These are phyloP conservation scores for Pseudomyrmex sp. DNA, from an alignment of 1,140 invertebrate genomes.

Conservation along the genomic window DNA sequence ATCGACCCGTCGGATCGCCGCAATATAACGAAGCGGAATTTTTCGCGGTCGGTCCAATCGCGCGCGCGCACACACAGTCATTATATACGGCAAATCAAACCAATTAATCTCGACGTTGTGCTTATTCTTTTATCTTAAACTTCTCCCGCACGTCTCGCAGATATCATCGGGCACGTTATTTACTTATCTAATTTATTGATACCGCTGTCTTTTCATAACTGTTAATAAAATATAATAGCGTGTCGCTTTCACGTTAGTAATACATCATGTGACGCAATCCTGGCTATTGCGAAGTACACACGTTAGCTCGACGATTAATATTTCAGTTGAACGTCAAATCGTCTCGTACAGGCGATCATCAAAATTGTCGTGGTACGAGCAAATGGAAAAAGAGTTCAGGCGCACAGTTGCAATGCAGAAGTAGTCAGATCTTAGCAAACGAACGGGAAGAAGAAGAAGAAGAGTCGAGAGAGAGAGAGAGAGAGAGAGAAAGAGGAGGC, in stretches of 20 bases:
- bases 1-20: slow-evolving; percentile 29
- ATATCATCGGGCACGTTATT: slow-evolving; percentile 1
- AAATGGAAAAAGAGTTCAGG: slow-evolving; percentile 29
- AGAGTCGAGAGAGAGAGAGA: slow-evolving; percentile 22
- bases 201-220: not conserved
- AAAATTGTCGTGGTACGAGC: slow-evolving; percentile 28
- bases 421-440: slow-evolving; percentile 59
- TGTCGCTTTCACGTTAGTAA: too few species aligned
- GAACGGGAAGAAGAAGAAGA: slow-evolving; percentile 53
- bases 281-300: not conserved
- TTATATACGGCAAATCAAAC: slow-evolving; percentile 17
- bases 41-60: slow-evolving; percentile 12
- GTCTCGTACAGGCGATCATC: not conserved
- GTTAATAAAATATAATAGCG: not conserved
- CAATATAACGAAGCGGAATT: slow-evolving; percentile 11
- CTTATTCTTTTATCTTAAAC: not conserved
- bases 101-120: slow-evolving; percentile 40
- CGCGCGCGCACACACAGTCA: slow-evolving; percentile 3
- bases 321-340: not conserved
- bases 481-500: slow-evolving; percentile 47
- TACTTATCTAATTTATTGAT: slow-evolving; percentile 11
- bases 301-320: slow-evolving; percentile 4
- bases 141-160: not conserved
- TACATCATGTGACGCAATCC: not conserved
- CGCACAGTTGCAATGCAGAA: slow-evolving; percentile 58